Evolutionary conservation across 2,113 vertebrate genomes (phyloP).

Genomic region (Suricata suricatta): DNA sequence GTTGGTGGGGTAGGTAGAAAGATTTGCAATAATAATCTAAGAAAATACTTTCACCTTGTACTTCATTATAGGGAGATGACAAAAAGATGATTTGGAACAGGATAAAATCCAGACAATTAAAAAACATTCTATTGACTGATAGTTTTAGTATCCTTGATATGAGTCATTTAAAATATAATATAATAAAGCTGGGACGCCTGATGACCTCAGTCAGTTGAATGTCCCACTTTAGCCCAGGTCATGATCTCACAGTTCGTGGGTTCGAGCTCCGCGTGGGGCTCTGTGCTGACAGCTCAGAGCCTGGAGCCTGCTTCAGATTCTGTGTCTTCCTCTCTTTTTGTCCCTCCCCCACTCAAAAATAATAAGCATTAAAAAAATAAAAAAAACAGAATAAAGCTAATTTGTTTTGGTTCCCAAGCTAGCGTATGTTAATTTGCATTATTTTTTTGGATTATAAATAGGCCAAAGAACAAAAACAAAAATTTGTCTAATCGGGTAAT

Average conservation of each 20-base stretch:
- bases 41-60: neutral
- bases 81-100: neutral
- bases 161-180: neutral
- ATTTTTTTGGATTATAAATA: neutral
- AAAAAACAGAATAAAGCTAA: neutral
- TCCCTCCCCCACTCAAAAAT: too few species aligned
- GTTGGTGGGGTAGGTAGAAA: neutral
- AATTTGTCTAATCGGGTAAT: neutral
- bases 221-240: too few species aligned
- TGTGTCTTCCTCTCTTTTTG: too few species aligned
- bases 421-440: neutral
- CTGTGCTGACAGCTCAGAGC: too few species aligned
- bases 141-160: neutral
- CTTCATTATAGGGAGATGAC: neutral
- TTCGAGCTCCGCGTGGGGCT: too few species aligned
- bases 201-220: too few species aligned
- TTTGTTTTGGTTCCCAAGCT: neutral
- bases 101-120: neutral
- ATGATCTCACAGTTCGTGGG: too few species aligned
- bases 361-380: too few species aligned
- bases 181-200: too few species aligned
- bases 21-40: neutral
- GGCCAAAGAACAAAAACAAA: neutral
- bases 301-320: too few species aligned
- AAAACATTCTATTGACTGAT: neutral